Evolutionary conservation across 2,797 vertebrate species (phyloP), one percentile per base, ranked within the genome.

Genomic region (Melanotaenia trifasciata): DNA sequence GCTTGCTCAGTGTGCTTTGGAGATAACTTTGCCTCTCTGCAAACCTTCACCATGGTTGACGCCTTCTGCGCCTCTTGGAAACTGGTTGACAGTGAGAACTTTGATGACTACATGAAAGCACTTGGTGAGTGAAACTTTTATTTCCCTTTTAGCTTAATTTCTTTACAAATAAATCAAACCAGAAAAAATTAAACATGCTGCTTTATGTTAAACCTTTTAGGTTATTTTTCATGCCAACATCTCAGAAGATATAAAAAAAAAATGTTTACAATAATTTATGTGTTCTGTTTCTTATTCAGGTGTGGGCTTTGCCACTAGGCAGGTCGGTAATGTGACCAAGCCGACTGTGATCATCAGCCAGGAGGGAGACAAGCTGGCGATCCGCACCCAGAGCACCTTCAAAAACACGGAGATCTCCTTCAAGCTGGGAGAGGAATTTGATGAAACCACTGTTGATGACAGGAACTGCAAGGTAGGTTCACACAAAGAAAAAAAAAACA

Each of bases 61-160:
- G 94, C 96, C 81, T 98, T 99, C 91, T 96, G 96, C 89, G 96
- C 95, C 85, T 97, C 96, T 63, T 99, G 97, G 97, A 98, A 97
- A 83, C 92, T 98, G 92, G 93, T 94, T 1, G 95, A 96, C 84
- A 97, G 96, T 79, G 96, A 98, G 56, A 97, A 98, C 79, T 98
- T 98, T 66, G 96, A 98, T 67, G 96, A 97, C 10, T 98, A 97
- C 77, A 96, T 98, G 97, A 98, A 96, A 90, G 94, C 95, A 1
- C 80, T 98, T 0, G 97, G 97, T 99, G 91, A 87, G 96, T 95
- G 28, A 65, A 0, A 12, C 5, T 6, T 38, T 20, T 35, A 3
- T 35, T 50, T 66, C 5, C 0, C 13, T n/a, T n/a, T 59, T 10
- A 12, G 50, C 32, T 43, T 18, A 10, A 24, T 12, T 53, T 3